Evolutionary conservation across 2,797 vertebrate genomes (phyloP).

Genomic region (Leptatherina wallacei): DNA sequence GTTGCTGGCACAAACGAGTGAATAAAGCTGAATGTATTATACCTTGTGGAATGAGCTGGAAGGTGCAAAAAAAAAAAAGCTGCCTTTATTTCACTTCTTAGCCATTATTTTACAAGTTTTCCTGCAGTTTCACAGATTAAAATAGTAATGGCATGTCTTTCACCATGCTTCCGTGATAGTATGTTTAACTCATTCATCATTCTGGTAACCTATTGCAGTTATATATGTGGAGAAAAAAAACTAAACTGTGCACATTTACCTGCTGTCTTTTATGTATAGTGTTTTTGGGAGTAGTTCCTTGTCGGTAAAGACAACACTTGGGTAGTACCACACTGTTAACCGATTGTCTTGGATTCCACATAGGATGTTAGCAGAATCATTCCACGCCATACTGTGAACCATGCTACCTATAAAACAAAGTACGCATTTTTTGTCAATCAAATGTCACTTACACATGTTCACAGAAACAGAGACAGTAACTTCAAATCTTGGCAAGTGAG

Average conservation of each 20-base stretch:
- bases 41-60: slow-evolving; percentile 41
- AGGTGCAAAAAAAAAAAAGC: slow-evolving; percentile 36
- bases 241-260: slow-evolving; percentile 76
- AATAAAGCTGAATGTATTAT: slow-evolving; percentile 24
- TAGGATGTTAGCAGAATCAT: slow-evolving; percentile 90
- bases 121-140: slow-evolving; percentile 4
- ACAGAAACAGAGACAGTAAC: slow-evolving; percentile 10
- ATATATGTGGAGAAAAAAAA: not conserved
- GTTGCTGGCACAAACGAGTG: slow-evolving; percentile 42
- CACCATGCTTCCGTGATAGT: not conserved
- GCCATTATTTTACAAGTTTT: slow-evolving; percentile 26
- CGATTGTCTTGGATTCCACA: slow-evolving; percentile 92
- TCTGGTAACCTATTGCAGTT: not conserved
- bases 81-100: slow-evolving; percentile 23
- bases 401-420: slow-evolving; percentile 86
- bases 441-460: not conserved
- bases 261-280: slow-evolving; percentile 89
- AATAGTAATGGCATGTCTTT: not conserved
- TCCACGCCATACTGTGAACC: slow-evolving; percentile 95
- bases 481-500: not conserved
- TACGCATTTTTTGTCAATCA: slow-evolving; percentile 7
- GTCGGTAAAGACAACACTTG: slow-evolving; percentile 90
- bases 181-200: not conserved
- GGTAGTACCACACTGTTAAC: slow-evolving; percentile 94
- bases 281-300: slow-evolving; percentile 93